Evolutionary conservation across 1,140 invertebrate genomes (phyloP), one percentile per base, ranked within the genome.

Genomic region (Andricus grossulariae): DNA sequence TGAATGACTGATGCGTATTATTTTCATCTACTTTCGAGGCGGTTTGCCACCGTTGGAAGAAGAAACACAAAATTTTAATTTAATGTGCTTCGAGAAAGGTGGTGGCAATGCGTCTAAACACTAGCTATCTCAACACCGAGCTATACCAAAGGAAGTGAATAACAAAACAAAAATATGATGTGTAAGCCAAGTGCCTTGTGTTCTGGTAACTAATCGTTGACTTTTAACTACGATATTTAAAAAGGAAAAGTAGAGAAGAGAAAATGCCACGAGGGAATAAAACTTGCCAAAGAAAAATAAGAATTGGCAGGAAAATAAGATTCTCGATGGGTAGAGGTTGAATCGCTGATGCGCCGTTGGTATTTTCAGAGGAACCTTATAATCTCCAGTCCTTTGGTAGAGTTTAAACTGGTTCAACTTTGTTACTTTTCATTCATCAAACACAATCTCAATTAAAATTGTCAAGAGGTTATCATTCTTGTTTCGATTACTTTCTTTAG

Each of bases 181-280:
- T 89, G 86, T 90, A 91, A 90, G 89, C 88, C 88, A 91, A 91
- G 90, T 91, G 90, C 90, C 90, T 91, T 91, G 88, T 89, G 89
- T 91, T 90, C 90, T 89, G 88, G 88, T 90, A 89, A 91, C 88
- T 90, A 91, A 90, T 89, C 89, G 88, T 91, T 90, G 88, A 91
- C 88, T 90, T 88, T 89, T 88, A 88, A 88, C 89, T 89, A 90
- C 84, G 86, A 89, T 88, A 87, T 85, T 88, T 85, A 85, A 81
- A 78, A 76, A 84, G 82, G 77, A 71, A 82, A 55, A 80, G 5
- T 32, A 25, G 76, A 71, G 71, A 71, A 82, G 60, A 82, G 72
- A 82, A 73, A 52, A 50, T 50, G 55, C 70, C 71, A 73, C 13
- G 21, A 73, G 77, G 76, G 75, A 50, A 54, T 50, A 80, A 45